These are phyloP conservation scores for Epistrophe eligans DNA, from an alignment of 2,888 invertebrate species.

Conservation along the genomic window DNA sequence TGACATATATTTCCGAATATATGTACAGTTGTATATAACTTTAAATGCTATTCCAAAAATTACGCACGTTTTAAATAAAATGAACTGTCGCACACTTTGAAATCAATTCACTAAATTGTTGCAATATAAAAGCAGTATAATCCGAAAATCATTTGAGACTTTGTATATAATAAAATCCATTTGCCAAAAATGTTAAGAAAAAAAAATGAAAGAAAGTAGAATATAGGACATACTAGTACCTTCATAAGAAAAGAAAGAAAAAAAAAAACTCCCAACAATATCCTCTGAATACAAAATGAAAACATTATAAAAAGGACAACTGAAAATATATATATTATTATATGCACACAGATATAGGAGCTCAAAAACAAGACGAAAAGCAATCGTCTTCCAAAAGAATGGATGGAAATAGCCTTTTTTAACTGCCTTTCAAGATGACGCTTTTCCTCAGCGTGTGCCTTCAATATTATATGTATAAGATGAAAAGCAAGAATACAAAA, in stretches of 20 bases:
- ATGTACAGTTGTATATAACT: background rate
- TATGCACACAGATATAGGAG: background rate
- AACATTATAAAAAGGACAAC: slow-evolving; percentile 62
- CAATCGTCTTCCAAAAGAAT: slow-evolving; percentile 54
- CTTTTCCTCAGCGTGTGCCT: slow-evolving; percentile 35
- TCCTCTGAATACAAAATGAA: slow-evolving; percentile 75
- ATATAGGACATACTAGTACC: background rate
- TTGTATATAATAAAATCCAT: slow-evolving; percentile 55
- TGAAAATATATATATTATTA: background rate
- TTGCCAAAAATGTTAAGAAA: slow-evolving; percentile 34
- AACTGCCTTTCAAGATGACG: slow-evolving; percentile 71
- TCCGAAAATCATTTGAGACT: slow-evolving; percentile 62
- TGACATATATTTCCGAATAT: background rate
- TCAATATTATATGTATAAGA: slow-evolving; percentile 32
- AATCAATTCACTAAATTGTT: slow-evolving; percentile 73
- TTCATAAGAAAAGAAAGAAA: slow-evolving; percentile 3
- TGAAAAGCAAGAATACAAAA: background rate
- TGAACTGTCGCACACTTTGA: slow-evolving; percentile 71
- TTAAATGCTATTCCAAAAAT: background rate
- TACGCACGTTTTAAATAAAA: slow-evolving; percentile 30
- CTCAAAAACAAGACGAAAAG: slow-evolving; percentile 50
- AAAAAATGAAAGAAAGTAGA: background rate
- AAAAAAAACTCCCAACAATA: slow-evolving; percentile 58
- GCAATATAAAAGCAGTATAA: slow-evolving; percentile 50
- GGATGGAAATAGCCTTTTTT: slow-evolving; percentile 65